A percentile compares a stretch with the other conserved stretches of the same genome.
These are phyloP conservation scores for Indicator indicator DNA, from an alignment of 2,113 vertebrate genomes.

Conservation along the genomic window DNA sequence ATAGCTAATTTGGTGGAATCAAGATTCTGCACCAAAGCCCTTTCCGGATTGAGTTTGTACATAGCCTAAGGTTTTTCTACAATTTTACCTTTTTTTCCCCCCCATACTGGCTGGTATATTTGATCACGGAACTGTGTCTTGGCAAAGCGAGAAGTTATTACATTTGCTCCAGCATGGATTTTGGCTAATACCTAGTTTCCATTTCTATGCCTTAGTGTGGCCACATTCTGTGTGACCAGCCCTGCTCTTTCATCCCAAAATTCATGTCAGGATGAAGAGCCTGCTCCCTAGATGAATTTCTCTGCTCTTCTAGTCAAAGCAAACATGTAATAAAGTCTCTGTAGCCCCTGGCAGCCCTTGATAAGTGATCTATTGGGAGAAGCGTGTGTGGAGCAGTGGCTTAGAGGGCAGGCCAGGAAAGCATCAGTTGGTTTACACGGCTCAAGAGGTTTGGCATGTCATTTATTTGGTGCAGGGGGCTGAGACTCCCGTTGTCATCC, in stretches of 20 bases:
- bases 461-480: not conserved
- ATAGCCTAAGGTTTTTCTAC: not conserved
- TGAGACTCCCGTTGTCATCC: not conserved
- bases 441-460: not conserved
- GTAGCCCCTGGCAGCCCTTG: not conserved
- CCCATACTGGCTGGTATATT: not conserved
- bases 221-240: not conserved
- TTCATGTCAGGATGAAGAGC: not conserved
- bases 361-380: fast-evolving
- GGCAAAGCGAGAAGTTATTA: not conserved
- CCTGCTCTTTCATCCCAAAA: not conserved
- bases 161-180: not conserved
- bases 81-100: not conserved
- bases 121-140: not conserved
- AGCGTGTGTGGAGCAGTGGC: not conserved
- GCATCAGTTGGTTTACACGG: fast-evolving
- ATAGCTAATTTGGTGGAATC: not conserved
- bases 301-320: not conserved
- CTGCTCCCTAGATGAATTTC: not conserved
- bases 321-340: fast-evolving
- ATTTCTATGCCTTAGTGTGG: not conserved
- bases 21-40: not conserved
- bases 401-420: not conserved
- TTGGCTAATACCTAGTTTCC: not conserved
- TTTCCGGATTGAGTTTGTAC: not conserved